Evolutionary conservation across 2,797 vertebrate species (phyloP).

Genomic region (Clarias pachynema): DNA sequence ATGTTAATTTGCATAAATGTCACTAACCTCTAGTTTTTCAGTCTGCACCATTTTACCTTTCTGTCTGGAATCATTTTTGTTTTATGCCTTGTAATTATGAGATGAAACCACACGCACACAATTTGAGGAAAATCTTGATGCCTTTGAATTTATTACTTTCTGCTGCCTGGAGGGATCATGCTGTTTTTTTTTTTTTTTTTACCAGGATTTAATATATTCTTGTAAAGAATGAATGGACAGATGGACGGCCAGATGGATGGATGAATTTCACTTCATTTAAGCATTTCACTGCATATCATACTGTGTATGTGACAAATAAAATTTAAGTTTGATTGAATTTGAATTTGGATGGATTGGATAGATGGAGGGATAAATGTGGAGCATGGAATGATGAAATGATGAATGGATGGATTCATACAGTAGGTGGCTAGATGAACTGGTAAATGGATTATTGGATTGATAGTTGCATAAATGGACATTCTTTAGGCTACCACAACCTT

Average conservation of each 20-base stretch:
- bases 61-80: constrained; percentile 24
- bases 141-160: constrained; percentile 20
- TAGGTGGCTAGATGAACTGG: neutral
- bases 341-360: neutral
- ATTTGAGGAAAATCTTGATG: constrained; percentile 12
- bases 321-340: too few relatives aligned
- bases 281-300: too few relatives aligned
- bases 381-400: neutral
- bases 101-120: neutral
- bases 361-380: neutral
- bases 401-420: neutral
- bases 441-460: neutral
- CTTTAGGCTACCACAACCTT: too few relatives aligned
- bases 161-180: neutral
- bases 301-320: too few relatives aligned
- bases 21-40: constrained; percentile 24
- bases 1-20: constrained; percentile 38
- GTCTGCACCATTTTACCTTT: neutral
- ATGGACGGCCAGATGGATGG: neutral
- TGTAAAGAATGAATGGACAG: neutral
- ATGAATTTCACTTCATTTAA: neutral
- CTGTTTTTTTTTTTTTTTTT: neutral
- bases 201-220: neutral
- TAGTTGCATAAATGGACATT: neutral
- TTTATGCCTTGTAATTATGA: constrained; percentile 31